Evolutionary conservation across 2,113 vertebrate genomes (phyloP).

Genomic region (Tyto alba): DNA sequence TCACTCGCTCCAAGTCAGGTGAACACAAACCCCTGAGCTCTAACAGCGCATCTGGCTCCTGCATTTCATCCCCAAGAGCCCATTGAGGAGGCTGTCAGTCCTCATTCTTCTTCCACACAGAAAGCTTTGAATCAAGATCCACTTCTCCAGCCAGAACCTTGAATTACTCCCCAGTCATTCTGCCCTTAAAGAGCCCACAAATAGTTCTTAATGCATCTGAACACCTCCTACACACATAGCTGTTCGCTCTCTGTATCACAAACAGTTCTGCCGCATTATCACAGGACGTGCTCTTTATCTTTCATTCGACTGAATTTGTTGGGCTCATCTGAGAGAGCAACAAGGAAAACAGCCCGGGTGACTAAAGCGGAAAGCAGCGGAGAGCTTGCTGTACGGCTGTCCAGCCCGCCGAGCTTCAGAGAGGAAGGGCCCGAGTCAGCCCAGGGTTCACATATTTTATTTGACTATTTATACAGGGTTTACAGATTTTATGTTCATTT

Average conservation of each 20-base stretch:
- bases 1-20: not conserved
- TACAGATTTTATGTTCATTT: not conserved
- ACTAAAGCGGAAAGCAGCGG: not conserved
- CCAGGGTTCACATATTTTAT: not conserved
- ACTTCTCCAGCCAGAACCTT: not conserved
- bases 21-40: not conserved
- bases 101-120: not conserved
- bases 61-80: not conserved
- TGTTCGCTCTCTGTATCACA: not conserved
- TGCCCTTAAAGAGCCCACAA: slow-evolving; percentile 30
- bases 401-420: not conserved
- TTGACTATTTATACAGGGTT: not conserved
- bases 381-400: not conserved
- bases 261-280: not conserved
- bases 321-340: not conserved
- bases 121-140: not conserved
- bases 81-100: not conserved
- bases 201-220: slow-evolving; percentile 8
- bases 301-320: not conserved
- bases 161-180: slow-evolving; percentile 8
- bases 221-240: slow-evolving; percentile 22
- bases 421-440: not conserved
- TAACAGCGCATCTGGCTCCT: not conserved
- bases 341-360: rapidly evolving
- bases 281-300: not conserved